Evolutionary conservation across 2,113 vertebrate species (phyloP).

Genomic region (Myiopsitta monachus): DNA sequence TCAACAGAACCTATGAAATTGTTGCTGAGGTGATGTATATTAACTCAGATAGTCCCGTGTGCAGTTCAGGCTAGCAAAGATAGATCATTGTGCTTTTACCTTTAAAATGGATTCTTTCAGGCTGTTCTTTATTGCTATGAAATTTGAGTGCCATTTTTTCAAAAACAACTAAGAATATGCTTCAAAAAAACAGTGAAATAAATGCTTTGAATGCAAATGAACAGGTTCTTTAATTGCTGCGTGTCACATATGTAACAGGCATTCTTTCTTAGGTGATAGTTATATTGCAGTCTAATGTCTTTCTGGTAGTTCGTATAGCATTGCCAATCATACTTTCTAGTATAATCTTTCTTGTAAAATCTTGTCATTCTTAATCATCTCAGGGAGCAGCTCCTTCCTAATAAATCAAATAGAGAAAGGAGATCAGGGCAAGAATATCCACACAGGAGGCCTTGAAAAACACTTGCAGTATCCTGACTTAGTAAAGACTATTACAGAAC

Average conservation of each 20-base stretch:
- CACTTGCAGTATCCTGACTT: not conserved
- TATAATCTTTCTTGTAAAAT: constrained; percentile 15
- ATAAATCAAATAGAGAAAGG: not conserved
- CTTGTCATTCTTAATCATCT: not conserved
- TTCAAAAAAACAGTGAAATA: not conserved
- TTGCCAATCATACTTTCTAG: not conserved
- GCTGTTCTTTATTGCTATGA: not conserved
- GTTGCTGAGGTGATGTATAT: not conserved
- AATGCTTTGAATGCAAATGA: not conserved
- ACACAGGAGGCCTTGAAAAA: not conserved
- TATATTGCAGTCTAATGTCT: not conserved
- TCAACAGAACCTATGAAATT: not conserved
- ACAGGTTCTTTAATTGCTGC: not conserved
- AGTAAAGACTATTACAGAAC: not conserved
- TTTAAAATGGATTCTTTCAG: not conserved
- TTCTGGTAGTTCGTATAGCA: not conserved
- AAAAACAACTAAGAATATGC: not conserved
- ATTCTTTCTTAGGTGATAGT: not conserved
- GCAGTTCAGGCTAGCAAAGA: not conserved
- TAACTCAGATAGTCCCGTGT: not conserved
- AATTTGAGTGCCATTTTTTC: not conserved
- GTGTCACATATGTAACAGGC: not conserved
- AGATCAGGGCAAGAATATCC: not conserved
- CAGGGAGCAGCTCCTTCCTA: not conserved
- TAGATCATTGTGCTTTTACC: not conserved